These are phyloP conservation scores for Megaustenia siamemsis DNA, from an alignment of 2,888 invertebrate species.

Conservation along the genomic window DNA sequence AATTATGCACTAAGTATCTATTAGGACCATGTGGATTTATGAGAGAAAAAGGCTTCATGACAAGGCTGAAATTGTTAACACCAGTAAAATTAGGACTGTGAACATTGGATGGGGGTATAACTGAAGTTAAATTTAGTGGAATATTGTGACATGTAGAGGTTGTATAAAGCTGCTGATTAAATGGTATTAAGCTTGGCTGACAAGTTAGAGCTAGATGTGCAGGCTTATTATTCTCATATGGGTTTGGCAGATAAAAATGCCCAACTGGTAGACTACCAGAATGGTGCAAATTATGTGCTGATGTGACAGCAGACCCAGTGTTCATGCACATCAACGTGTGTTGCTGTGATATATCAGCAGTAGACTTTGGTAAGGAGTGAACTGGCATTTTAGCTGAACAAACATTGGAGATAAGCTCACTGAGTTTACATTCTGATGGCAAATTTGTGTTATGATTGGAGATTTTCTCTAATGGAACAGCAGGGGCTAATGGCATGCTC, in stretches of 20 bases:
- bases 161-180: not conserved
- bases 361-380: not conserved
- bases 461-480: too few relatives aligned
- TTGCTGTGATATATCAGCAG: not conserved
- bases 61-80: not conserved
- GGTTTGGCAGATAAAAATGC: not conserved
- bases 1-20: not conserved
- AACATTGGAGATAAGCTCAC: not conserved
- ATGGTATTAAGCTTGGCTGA: not conserved
- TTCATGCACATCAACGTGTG: not conserved
- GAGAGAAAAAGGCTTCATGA: not conserved
- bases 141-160: not conserved
- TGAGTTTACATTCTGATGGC: too few relatives aligned
- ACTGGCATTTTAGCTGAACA: not conserved
- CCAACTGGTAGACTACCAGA: not conserved
- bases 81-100: not conserved
- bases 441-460: not conserved
- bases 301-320: not conserved
- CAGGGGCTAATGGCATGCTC: not conserved
- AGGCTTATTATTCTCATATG: not conserved
- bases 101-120: conserved; percentile 2
- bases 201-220: not conserved
- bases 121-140: not conserved
- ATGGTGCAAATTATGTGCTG: not conserved
- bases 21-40: not conserved